phyloP scores from a whole-genome alignment of 2,888 invertebrate genomes.

The Eulithis testata region DNA sequence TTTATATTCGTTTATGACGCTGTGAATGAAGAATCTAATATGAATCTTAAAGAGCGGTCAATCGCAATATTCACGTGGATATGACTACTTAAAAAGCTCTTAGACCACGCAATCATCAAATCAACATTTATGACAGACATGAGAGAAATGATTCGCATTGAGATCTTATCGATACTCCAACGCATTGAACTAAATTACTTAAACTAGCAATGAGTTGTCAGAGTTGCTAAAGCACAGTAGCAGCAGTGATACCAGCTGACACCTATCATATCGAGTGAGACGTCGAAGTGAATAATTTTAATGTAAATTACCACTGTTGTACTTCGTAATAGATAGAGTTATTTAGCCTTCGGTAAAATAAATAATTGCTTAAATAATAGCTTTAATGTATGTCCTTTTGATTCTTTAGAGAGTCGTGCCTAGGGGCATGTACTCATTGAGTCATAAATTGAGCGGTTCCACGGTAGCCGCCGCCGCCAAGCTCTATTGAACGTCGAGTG shows the following conservation, averaged over 20 bases:
- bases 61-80: background rate
- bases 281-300: slow-evolving; percentile 18
- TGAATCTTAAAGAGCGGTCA: background rate
- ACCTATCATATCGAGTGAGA: slow-evolving; percentile 46
- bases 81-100: slow-evolving; percentile 47
- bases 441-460: slow-evolving; percentile 15
- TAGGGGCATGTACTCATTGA: slow-evolving; percentile 15
- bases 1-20: slow-evolving; percentile 58
- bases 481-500: slow-evolving; percentile 16
- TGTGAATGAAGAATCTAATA: slow-evolving; percentile 57
- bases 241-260: slow-evolving; percentile 55
- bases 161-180: slow-evolving; percentile 67
- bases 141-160: slow-evolving; percentile 62
- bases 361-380: background rate
- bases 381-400: slow-evolving; percentile 3
- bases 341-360: slow-evolving; percentile 5
- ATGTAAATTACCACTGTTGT: slow-evolving; percentile 1
- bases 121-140: slow-evolving; percentile 60
- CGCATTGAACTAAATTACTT: slow-evolving; percentile 60
- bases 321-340: slow-evolving; percentile 5
- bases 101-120: slow-evolving; percentile 57
- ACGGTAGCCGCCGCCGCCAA: slow-evolving; percentile 19
- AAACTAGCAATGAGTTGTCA: slow-evolving; percentile 32
- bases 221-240: slow-evolving; percentile 57
- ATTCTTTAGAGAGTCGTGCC: slow-evolving; percentile 1